Conservation (phyloP, 2,113 vertebrate genomes). For the Rhadina sibilatrix region DNA sequence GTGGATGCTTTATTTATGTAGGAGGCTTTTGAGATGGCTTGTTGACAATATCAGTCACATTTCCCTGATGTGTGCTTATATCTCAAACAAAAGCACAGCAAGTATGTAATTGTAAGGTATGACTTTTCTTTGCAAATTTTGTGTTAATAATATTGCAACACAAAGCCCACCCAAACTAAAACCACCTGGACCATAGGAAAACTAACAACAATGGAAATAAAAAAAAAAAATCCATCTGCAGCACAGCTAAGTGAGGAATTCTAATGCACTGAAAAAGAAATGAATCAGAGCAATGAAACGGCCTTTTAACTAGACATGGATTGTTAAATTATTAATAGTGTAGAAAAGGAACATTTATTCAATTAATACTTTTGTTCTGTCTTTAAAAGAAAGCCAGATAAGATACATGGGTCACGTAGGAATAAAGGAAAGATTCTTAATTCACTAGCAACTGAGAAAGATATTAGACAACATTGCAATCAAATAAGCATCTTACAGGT, state of each 20-base stretch:
- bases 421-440: conserved; percentile 10
- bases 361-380: conserved; percentile 50
- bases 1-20: not conserved
- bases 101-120: not conserved
- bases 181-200: not conserved
- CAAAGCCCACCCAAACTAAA: not conserved
- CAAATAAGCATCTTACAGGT: not conserved
- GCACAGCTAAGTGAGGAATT: not conserved
- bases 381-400: conserved; percentile 33
- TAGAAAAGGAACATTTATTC: conserved; percentile 50
- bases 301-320: conserved; percentile 60
- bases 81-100: not conserved
- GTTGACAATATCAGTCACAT: not conserved
- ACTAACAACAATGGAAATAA: not conserved
- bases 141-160: not conserved
- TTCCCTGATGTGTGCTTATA: not conserved
- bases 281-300: conserved; percentile 55
- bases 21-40: not conserved
- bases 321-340: conserved; percentile 60
- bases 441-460: conserved; percentile 23
- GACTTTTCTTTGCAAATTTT: not conserved
- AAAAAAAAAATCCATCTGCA: not conserved
- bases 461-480: not conserved
- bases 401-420: conserved; percentile 23
- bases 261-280: conserved; percentile 42